Conservation (phyloP, 2,113 vertebrate genomes). For the Anseranas semipalmata region DNA sequence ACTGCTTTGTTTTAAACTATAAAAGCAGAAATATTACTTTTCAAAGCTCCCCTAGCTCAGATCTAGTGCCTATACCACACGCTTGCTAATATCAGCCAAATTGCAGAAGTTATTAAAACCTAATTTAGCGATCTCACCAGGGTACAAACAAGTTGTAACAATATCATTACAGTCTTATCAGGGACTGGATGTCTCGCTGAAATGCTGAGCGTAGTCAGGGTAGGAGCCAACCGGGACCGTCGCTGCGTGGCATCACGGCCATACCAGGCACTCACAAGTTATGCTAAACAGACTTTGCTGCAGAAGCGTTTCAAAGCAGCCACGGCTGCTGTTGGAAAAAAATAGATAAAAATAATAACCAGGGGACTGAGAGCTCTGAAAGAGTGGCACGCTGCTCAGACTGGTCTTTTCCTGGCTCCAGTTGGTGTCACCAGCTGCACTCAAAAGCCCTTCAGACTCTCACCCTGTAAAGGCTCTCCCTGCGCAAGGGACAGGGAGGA, state of each 20-base stretch:
- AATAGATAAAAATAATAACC: too few relatives aligned
- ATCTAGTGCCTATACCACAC: neutral
- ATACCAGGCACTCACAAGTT: neutral
- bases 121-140: neutral
- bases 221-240: neutral
- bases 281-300: neutral
- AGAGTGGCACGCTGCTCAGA: neutral
- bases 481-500: neutral
- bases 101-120: neutral
- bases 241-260: fast-evolving
- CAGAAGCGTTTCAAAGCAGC: neutral
- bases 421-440: neutral
- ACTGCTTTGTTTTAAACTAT: neutral
- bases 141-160: neutral
- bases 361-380: neutral
- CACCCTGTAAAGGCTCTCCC: neutral
- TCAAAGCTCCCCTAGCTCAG: neutral
- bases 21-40: neutral
- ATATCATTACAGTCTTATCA: neutral
- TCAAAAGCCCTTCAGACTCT: fast-evolving
- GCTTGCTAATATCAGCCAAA: neutral
- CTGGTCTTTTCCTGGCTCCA: neutral
- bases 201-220: neutral
- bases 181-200: neutral
- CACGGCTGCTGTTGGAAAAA: neutral